Conservation (phyloP, 2,888 invertebrate species). For the Xanthostigma xanthostigma region DNA sequence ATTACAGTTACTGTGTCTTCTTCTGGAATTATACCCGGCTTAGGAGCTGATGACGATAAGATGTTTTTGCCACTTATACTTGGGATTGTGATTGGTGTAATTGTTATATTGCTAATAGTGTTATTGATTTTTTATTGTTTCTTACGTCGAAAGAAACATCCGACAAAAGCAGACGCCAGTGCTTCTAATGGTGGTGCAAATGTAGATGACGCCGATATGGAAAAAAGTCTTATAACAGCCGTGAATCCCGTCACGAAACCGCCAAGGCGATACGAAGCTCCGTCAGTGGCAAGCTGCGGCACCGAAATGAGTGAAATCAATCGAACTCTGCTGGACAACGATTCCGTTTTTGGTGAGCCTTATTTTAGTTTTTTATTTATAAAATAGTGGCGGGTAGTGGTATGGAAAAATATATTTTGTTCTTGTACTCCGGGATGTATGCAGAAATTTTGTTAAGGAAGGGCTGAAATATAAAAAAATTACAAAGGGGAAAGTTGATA, state of each 20-base stretch:
- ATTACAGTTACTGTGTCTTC: conserved; percentile 38
- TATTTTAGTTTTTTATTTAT: neutral
- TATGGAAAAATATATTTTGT: too few relatives aligned
- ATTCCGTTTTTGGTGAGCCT: conserved; percentile 59
- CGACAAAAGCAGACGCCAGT: conserved; percentile 41
- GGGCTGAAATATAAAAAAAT: too few relatives aligned
- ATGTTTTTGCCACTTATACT: conserved; percentile 28
- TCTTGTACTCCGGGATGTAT: too few relatives aligned
- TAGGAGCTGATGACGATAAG: conserved; percentile 19
- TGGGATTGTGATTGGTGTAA: conserved; percentile 31
- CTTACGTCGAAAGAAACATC: conserved; percentile 36
- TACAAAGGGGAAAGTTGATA: too few relatives aligned
- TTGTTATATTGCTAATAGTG: conserved; percentile 26
- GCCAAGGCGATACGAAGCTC: conserved; percentile 58
- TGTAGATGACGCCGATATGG: conserved; percentile 67
- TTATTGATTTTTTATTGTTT: conserved; percentile 28
- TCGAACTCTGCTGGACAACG: conserved; percentile 64
- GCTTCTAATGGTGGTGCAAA: conserved; percentile 52
- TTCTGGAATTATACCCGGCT: conserved; percentile 12
- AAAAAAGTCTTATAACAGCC: conserved; percentile 69
- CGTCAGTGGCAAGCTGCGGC: conserved; percentile 52
- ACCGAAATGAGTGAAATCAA: conserved; percentile 74
- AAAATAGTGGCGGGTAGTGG: too few relatives aligned
- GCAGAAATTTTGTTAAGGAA: too few relatives aligned
- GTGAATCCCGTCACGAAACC: conserved; percentile 77